Conservation (phyloP, 2,797 vertebrate species). For the Megalops cyprinoides region DNA sequence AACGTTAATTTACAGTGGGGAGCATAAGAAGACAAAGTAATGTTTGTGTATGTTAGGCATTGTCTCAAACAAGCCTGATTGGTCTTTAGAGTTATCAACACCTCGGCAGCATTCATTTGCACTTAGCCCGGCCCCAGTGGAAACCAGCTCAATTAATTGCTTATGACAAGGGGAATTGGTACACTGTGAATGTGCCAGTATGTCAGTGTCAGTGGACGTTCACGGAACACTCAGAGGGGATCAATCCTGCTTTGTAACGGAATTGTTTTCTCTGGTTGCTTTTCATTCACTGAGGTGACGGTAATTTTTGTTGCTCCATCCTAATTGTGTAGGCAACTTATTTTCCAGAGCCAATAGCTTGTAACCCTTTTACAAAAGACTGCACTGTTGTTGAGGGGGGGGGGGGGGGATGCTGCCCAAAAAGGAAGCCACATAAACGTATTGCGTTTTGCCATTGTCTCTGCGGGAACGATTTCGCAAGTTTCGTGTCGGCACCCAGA, state of each 20-base stretch:
- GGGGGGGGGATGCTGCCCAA: no score
- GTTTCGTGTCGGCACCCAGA: background rate
- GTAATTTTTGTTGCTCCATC: background rate
- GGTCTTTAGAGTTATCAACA: slow-evolving; percentile 35
- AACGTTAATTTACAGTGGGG: no score
- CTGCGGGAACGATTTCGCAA: background rate
- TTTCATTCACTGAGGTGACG: background rate
- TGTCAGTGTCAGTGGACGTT: background rate
- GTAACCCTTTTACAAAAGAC: background rate
- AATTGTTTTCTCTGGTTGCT: background rate
- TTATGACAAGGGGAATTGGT: background rate
- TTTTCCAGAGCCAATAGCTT: no score
- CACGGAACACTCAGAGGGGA: background rate
- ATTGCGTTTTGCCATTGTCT: background rate
- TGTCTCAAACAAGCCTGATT: no score
- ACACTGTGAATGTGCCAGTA: background rate
- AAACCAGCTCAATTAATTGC: background rate
- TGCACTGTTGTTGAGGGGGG: background rate
- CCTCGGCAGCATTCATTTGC: slow-evolving; percentile 11
- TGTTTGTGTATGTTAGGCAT: background rate
- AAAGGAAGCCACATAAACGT: background rate
- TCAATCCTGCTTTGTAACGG: background rate
- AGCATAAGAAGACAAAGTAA: no score
- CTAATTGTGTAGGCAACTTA: background rate
- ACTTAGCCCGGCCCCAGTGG: slow-evolving; percentile 1